Percentiles rank a stretch among this genome's conserved stretches.
phyloP scores from a whole-genome alignment of 2,113 vertebrate genomes.

The Lates calcarifer region DNA sequence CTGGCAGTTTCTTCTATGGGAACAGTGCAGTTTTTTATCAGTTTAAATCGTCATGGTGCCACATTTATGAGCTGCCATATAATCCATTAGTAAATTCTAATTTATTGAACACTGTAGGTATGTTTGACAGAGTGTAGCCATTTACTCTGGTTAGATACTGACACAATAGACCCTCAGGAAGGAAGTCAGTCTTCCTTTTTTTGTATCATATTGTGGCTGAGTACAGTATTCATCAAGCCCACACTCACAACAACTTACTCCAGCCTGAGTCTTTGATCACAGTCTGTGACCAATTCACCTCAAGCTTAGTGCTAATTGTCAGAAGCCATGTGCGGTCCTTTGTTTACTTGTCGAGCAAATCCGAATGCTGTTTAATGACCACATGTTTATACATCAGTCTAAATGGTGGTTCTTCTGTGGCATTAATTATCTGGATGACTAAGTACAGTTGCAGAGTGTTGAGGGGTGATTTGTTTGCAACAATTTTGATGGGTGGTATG shows the following conservation, averaged over 20 bases:
- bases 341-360: constrained; percentile 27
- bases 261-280: constrained; percentile 33
- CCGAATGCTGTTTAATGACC: constrained; percentile 30
- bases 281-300: constrained; percentile 26
- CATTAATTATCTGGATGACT: constrained; percentile 23
- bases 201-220: constrained; percentile 31
- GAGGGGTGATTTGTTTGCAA: no score
- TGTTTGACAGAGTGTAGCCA: constrained; percentile 32
- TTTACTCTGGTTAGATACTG: constrained; percentile 54
- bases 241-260: constrained; percentile 20
- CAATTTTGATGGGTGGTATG: no score
- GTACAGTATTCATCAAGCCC: constrained; percentile 49
- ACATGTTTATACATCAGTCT: constrained; percentile 11
- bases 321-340: constrained; percentile 12
- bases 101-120: constrained; percentile 41
- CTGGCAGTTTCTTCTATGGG: not conserved
- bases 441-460: constrained; percentile 11
- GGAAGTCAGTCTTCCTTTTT: constrained; percentile 44
- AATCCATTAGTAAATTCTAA: constrained; percentile 44
- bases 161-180: no score
- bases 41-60: not conserved
- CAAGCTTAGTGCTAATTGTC: constrained; percentile 9
- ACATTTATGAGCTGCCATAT: constrained; percentile 27
- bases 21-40: constrained; percentile 3
- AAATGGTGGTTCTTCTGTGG: not conserved